Evolutionary conservation across 1,140 invertebrate species (phyloP).

Genomic region (Pseudomyrmex concolor): DNA sequence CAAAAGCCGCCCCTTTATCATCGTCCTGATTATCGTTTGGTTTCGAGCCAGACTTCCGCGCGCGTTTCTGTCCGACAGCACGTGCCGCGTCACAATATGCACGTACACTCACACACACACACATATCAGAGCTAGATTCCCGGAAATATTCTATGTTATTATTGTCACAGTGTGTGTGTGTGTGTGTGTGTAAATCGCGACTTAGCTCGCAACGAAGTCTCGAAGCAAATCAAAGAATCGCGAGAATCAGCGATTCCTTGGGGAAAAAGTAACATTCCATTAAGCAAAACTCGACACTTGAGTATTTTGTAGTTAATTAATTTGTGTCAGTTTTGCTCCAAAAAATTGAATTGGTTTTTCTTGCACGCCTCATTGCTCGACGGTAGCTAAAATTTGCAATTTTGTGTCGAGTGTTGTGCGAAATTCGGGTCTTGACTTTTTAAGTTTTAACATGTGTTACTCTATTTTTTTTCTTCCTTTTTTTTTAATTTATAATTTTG

Average conservation of each 20-base stretch:
- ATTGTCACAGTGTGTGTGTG: neutral
- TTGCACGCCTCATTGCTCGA: no score
- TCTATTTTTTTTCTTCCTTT: no score
- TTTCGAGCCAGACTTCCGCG: slow-evolving; percentile 40
- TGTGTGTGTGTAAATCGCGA: neutral
- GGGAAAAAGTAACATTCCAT: no score
- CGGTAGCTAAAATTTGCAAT: no score
- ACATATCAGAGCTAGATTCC: neutral
- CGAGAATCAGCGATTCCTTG: neutral
- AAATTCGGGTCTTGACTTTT: no score
- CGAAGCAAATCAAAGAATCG: neutral
- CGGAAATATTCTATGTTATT: slow-evolving; percentile 12
- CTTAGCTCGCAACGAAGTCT: neutral
- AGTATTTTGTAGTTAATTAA: no score
- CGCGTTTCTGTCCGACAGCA: neutral
- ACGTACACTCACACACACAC: neutral
- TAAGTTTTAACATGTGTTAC: no score
- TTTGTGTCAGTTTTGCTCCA: no score
- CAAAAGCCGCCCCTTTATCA: slow-evolving; percentile 61
- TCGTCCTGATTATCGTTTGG: slow-evolving; percentile 61
- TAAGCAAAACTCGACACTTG: no score
- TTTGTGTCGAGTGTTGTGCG: no score
- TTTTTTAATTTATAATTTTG: no score
- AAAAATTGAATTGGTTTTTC: no score
- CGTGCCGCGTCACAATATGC: neutral